Conservation (phyloP, 2,797 vertebrate genomes). For the Kryptolebias ocellatus region DNA sequence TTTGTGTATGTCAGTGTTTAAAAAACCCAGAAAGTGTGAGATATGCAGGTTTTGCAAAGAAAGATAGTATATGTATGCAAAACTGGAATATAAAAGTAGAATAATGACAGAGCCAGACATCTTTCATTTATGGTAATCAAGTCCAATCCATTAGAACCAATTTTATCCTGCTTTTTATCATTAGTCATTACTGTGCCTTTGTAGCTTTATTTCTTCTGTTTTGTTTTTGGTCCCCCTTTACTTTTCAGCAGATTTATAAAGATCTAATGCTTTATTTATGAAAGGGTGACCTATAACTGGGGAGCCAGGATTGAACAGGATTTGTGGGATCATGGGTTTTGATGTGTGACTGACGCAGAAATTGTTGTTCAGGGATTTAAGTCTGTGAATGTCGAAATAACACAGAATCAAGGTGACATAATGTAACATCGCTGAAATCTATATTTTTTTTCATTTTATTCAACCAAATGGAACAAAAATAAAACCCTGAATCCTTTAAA, state of each 20-base stretch:
- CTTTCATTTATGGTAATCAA: constrained; percentile 28
- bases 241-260: constrained; percentile 43
- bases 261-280: constrained; percentile 47
- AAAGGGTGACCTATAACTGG: constrained; percentile 1
- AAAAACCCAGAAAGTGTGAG: not conserved
- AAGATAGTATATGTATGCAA: not conserved
- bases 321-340: constrained; percentile 53
- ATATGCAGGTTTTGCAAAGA: not conserved
- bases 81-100: constrained; percentile 14
- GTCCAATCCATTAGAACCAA: constrained; percentile 31
- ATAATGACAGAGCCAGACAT: constrained; percentile 22
- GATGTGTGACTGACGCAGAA: constrained; percentile 15
- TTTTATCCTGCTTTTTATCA: constrained; percentile 21
- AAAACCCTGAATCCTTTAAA: not conserved
- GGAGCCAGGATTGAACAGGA: constrained; percentile 40
- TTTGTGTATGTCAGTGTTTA: not conserved
- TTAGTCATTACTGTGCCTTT: constrained; percentile 17
- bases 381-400: constrained; percentile 30
- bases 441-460: not conserved
- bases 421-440: no score
- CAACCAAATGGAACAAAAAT: not conserved
- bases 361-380: constrained; percentile 7
- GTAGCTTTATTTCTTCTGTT: constrained; percentile 9
- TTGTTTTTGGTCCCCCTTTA: constrained; percentile 18
- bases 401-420: constrained; percentile 12